These are phyloP conservation scores for Darevskia nairensis DNA, from an alignment of 2,797 vertebrate species.

Conservation along the genomic window DNA sequence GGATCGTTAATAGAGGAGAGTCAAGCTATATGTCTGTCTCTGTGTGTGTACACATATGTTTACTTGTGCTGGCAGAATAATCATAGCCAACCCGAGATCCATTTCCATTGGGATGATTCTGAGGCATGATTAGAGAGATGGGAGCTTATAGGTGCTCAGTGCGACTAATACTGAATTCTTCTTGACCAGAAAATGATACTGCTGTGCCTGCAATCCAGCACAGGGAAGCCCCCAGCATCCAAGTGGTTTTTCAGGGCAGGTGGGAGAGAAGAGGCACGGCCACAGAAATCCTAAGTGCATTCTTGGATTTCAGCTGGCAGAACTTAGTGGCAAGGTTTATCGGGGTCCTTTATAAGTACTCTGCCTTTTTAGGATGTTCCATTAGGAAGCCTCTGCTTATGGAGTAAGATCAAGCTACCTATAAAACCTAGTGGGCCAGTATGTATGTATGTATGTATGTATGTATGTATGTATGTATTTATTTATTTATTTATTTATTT, in stretches of 20 bases:
- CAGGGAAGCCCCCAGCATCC: neutral
- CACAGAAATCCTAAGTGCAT: neutral
- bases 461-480: no score
- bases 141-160: neutral
- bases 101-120: neutral
- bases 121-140: neutral
- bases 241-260: neutral
- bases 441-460: no score
- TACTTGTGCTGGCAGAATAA: neutral
- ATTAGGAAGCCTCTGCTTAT: no score
- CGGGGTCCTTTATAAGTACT: no score
- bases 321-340: no score
- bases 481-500: no score
- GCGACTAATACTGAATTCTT: neutral
- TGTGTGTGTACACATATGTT: neutral
- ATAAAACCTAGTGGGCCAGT: no score
- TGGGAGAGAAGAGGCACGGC: neutral
- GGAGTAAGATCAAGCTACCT: no score
- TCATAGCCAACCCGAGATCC: neutral
- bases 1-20: conserved; percentile 6
- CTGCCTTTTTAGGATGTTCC: no score
- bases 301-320: no score
- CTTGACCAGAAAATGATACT: neutral
- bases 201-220: neutral
- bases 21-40: neutral